Evolutionary conservation across 1,140 invertebrate species (phyloP).

Genomic region (Calephelis nemesis): DNA sequence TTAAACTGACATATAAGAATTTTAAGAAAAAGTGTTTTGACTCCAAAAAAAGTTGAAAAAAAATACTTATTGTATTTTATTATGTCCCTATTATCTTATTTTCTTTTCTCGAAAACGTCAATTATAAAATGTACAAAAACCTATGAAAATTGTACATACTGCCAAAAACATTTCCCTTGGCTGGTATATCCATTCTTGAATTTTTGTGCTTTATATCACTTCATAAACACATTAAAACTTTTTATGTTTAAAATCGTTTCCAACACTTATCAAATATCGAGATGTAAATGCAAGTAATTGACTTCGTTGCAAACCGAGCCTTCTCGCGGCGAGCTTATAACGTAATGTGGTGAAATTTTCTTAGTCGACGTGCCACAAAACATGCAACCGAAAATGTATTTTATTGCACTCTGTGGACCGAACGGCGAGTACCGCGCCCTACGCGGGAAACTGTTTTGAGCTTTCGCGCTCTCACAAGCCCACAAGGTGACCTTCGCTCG

Average conservation of each 20-base stretch:
- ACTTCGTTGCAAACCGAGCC: no score
- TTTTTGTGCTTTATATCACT: background rate
- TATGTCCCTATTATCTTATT: no score
- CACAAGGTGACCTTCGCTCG: constrained; percentile 67
- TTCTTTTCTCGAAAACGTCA: background rate
- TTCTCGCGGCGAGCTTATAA: constrained; percentile 9
- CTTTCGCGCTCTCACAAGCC: constrained; percentile 63
- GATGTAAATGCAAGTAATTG: background rate
- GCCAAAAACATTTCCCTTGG: constrained; percentile 67
- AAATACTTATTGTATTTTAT: no score
- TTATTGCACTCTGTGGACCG: background rate
- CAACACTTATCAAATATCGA: background rate
- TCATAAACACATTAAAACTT: background rate
- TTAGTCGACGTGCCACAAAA: constrained; percentile 42
- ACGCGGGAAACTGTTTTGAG: constrained; percentile 37
- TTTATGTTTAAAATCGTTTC: background rate
- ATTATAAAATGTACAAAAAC: no score
- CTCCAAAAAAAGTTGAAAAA: no score
- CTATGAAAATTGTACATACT: constrained; percentile 51
- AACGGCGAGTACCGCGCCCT: no score
- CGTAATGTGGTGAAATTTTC: constrained; percentile 46
- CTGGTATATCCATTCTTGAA: constrained; percentile 60
- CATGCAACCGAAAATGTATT: constrained; percentile 44
- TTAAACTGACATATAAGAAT: no score
- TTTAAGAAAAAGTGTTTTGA: no score